These are phyloP conservation scores for Penaeus indicus DNA, from an alignment of 1,140 invertebrate species.

Conservation along the genomic window DNA sequence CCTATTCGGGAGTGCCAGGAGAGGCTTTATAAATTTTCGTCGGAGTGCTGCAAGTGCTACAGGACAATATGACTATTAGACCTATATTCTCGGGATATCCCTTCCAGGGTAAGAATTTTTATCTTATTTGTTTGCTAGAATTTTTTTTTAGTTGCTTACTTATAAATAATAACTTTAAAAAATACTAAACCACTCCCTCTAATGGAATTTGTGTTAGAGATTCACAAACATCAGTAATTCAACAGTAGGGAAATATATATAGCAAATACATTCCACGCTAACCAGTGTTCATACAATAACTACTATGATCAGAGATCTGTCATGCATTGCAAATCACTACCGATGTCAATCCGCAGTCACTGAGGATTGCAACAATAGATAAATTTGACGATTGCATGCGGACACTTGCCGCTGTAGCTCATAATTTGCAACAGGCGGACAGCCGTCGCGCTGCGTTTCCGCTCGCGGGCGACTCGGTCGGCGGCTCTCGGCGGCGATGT, in stretches of 20 bases:
- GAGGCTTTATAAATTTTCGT: not conserved
- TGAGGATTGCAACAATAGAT: too few species aligned
- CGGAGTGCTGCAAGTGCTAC: not conserved
- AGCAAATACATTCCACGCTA: too few species aligned
- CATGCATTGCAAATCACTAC: conserved; percentile 40
- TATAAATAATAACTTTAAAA: not conserved
- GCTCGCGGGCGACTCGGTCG: too few species aligned
- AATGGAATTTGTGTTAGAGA: too few species aligned
- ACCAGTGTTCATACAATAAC: not conserved
- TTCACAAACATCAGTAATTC: too few species aligned
- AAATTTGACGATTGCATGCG: too few species aligned
- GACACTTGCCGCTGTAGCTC: too few species aligned
- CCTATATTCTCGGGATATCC: conserved; percentile 57
- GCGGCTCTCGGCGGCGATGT: too few species aligned
- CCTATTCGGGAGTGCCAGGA: not conserved
- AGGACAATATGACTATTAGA: conserved; percentile 44
- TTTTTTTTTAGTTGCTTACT: not conserved
- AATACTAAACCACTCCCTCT: not conserved
- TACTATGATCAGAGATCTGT: conserved; percentile 21
- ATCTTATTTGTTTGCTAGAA: not conserved
- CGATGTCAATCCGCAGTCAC: too few species aligned
- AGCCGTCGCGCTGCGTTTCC: too few species aligned
- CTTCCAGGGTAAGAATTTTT: conserved; percentile 49
- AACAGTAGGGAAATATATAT: too few species aligned
- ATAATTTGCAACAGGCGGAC: too few species aligned